Evolutionary conservation across 2,888 invertebrate genomes (phyloP).

Genomic region (Ditula angustiorana): DNA sequence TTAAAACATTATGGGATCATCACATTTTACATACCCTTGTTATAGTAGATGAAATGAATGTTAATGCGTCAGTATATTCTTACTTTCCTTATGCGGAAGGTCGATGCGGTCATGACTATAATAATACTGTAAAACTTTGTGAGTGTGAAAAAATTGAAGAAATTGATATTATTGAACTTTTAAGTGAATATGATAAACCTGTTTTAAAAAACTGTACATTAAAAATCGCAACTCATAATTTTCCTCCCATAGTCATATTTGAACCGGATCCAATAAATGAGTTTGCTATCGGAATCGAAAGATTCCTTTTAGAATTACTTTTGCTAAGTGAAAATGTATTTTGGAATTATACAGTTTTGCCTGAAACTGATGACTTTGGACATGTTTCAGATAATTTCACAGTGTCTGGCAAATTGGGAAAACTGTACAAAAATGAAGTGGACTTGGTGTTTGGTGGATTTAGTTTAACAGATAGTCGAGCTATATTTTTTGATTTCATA

Average conservation of each 20-base stretch:
- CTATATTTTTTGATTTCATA: slow-evolving; percentile 31
- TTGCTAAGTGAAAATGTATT: slow-evolving; percentile 25
- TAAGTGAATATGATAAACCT: slow-evolving; percentile 12
- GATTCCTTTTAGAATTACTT: slow-evolving; percentile 23
- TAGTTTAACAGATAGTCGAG: slow-evolving; percentile 20
- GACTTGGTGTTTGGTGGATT: slow-evolving; percentile 39
- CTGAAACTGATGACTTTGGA: slow-evolving; percentile 26
- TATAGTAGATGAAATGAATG: not conserved
- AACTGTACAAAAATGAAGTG: slow-evolving; percentile 28
- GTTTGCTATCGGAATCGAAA: slow-evolving; percentile 32
- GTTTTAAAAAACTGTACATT: slow-evolving; percentile 36
- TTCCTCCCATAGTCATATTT: slow-evolving; percentile 31
- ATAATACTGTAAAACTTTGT: slow-evolving; percentile 35
- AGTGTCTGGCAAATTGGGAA: slow-evolving; percentile 22
- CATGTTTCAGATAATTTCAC: slow-evolving; percentile 26
- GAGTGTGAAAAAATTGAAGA: slow-evolving; percentile 28
- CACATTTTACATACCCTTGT: slow-evolving; percentile 17
- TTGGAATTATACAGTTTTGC: slow-evolving; percentile 22
- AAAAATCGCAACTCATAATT: slow-evolving; percentile 28
- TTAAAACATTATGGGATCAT: slow-evolving; percentile 27
- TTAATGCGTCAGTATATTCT: slow-evolving; percentile 30
- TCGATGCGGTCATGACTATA: slow-evolving; percentile 40
- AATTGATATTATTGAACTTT: slow-evolving; percentile 7
- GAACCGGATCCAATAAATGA: not conserved
- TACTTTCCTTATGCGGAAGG: slow-evolving; percentile 38